Percentiles rank a stretch among this genome's conserved stretches.
Evolutionary conservation across 2,888 invertebrate species (phyloP).

Genomic region (Hypselothyrea guttata): DNA sequence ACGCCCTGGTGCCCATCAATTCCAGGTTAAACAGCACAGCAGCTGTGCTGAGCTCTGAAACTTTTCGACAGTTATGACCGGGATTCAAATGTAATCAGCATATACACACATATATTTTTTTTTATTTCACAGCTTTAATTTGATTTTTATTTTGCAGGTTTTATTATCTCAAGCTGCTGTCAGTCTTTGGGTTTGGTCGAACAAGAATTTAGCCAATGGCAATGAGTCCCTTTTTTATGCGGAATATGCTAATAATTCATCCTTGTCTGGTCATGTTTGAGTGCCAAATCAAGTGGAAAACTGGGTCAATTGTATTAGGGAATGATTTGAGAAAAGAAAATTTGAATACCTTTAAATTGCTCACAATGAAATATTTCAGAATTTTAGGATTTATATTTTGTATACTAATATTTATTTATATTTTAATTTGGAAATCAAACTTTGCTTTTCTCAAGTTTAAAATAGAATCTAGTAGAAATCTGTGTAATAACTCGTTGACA

Average conservation of each 20-base stretch:
- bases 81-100: slow-evolving; percentile 75
- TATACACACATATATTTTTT: slow-evolving; percentile 54
- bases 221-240: slow-evolving; percentile 31
- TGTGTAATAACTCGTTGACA: not conserved
- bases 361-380: too few relatives aligned
- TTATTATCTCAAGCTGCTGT: slow-evolving; percentile 54
- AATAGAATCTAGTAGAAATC: too few relatives aligned
- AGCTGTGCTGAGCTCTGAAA: slow-evolving; percentile 33
- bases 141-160: slow-evolving; percentile 32
- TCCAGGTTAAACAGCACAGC: slow-evolving; percentile 3
- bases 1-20: slow-evolving; percentile 39
- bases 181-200: slow-evolving; percentile 52
- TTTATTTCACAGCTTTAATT: slow-evolving; percentile 22
- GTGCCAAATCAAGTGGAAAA: slow-evolving; percentile 43
- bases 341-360: not conserved
- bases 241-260: slow-evolving; percentile 64
- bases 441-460: too few relatives aligned
- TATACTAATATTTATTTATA: too few relatives aligned
- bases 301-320: slow-evolving; percentile 47
- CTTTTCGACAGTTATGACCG: slow-evolving; percentile 73
- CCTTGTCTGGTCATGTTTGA: slow-evolving; percentile 20
- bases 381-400: too few relatives aligned
- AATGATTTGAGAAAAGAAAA: not conserved
- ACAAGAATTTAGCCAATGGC: slow-evolving; percentile 47
- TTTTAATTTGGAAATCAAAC: too few relatives aligned